Evolutionary conservation across 2,113 vertebrate genomes (phyloP).

Genomic region (Arvicanthis niloticus): DNA sequence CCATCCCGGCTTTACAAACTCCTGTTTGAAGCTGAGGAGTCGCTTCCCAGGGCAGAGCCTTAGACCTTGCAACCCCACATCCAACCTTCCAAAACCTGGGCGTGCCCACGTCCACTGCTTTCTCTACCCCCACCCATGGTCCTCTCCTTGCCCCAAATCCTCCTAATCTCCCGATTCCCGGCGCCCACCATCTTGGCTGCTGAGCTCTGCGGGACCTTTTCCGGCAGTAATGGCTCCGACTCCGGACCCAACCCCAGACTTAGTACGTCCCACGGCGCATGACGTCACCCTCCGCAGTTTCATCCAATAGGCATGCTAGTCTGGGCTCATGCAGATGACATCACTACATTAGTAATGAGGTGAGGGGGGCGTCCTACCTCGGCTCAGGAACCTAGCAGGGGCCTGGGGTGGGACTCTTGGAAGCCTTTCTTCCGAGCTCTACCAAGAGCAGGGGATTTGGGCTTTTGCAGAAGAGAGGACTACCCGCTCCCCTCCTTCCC

Average conservation of each 20-base stretch:
- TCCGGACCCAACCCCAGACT: slow-evolving; percentile 44
- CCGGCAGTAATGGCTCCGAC: slow-evolving; percentile 71
- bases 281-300: slow-evolving; percentile 69
- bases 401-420: too few species aligned
- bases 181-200: slow-evolving; percentile 65
- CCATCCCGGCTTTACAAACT: slow-evolving; percentile 28
- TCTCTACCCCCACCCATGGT: background rate
- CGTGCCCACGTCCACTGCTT: background rate
- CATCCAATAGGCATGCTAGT: slow-evolving; percentile 49
- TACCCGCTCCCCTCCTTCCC: background rate
- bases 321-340: background rate
- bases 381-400: accelerated
- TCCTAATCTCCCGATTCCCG: background rate
- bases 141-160: slow-evolving; percentile 11
- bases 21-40: background rate
- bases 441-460: accelerated
- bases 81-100: background rate
- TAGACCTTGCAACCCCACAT: background rate
- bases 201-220: background rate
- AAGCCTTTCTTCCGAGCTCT: background rate
- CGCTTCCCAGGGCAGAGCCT: background rate
- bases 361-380: background rate
- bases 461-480: too few species aligned
- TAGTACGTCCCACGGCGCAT: slow-evolving; percentile 64
- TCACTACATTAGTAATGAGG: background rate